A percentile compares a stretch with the other conserved stretches of the same genome.
Evolutionary conservation across 2,888 invertebrate species (phyloP).

Genomic region (Toxonevra muliebris): DNA sequence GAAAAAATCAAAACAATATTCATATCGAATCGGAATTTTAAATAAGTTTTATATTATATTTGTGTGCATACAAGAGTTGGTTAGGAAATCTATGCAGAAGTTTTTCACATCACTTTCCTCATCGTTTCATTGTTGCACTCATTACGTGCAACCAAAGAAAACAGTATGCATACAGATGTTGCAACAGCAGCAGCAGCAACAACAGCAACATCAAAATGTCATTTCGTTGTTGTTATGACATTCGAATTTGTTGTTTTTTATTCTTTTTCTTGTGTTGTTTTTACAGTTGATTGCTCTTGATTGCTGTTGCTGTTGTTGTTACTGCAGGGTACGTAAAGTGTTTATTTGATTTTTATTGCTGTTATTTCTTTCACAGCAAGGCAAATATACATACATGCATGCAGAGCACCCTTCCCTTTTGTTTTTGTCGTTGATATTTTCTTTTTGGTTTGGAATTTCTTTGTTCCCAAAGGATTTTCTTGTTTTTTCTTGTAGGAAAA

Average conservation of each 20-base stretch:
- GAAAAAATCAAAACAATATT: not conserved
- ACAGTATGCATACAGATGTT: slow-evolving; percentile 7
- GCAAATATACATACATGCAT: not conserved
- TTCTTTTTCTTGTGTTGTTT: slow-evolving; percentile 19
- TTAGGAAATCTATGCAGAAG: not conserved
- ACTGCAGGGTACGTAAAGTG: slow-evolving; percentile 12
- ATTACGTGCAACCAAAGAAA: slow-evolving; percentile 8
- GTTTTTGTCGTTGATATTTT: slow-evolving; percentile 20
- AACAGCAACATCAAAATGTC: slow-evolving; percentile 13
- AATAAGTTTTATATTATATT: not conserved
- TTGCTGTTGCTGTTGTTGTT: not conserved
- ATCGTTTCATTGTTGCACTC: not conserved
- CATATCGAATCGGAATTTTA: not conserved
- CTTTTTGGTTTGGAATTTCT: slow-evolving; percentile 8
- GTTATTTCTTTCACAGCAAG: not conserved
- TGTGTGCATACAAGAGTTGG: not conserved
- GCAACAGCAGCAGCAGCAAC: not conserved
- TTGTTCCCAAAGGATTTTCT: slow-evolving; percentile 33
- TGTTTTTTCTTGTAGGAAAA: slow-evolving; percentile 11
- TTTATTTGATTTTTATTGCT: slow-evolving; percentile 29
- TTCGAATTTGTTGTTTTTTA: slow-evolving; percentile 21
- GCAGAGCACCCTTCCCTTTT: slow-evolving; percentile 3
- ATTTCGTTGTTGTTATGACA: slow-evolving; percentile 30
- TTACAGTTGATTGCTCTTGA: not conserved
- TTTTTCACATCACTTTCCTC: slow-evolving; percentile 6